phyloP scores from a whole-genome alignment of 1,140 invertebrate genomes.

The Antheraea mylitta region DNA sequence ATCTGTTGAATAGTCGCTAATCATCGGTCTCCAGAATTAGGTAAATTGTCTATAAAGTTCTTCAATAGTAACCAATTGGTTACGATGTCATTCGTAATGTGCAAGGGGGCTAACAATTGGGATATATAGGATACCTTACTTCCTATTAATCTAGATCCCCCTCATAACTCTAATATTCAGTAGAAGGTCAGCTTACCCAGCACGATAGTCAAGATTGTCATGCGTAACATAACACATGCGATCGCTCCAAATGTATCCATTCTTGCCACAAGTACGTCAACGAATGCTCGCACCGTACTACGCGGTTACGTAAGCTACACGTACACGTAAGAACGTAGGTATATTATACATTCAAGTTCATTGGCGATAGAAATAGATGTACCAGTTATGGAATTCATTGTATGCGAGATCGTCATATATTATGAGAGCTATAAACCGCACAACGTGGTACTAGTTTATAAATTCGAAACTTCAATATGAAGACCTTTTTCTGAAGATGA shows the following conservation, averaged over 20 bases:
- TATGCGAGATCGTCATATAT: not conserved
- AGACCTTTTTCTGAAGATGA: no score
- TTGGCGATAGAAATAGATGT: constrained; percentile 8
- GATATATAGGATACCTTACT: no score
- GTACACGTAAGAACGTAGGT: not conserved
- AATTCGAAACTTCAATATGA: not conserved
- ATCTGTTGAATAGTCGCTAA: no score
- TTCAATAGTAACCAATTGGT: no score
- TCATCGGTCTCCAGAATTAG: no score
- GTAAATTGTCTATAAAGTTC: no score
- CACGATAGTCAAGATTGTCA: not conserved
- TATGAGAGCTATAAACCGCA: not conserved
- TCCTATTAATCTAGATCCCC: no score
- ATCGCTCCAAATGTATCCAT: not conserved
- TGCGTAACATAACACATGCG: not conserved
- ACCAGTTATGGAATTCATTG: not conserved
- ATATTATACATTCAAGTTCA: constrained; percentile 11
- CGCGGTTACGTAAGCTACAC: not conserved
- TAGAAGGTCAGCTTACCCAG: not conserved
- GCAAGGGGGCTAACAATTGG: no score
- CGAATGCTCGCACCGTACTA: not conserved
- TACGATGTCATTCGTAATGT: no score
- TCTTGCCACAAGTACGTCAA: not conserved
- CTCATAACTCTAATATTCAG: not conserved
- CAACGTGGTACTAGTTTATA: not conserved